Conservation (phyloP, 1,140 invertebrate genomes). For the Aleiodes sp. region DNA sequence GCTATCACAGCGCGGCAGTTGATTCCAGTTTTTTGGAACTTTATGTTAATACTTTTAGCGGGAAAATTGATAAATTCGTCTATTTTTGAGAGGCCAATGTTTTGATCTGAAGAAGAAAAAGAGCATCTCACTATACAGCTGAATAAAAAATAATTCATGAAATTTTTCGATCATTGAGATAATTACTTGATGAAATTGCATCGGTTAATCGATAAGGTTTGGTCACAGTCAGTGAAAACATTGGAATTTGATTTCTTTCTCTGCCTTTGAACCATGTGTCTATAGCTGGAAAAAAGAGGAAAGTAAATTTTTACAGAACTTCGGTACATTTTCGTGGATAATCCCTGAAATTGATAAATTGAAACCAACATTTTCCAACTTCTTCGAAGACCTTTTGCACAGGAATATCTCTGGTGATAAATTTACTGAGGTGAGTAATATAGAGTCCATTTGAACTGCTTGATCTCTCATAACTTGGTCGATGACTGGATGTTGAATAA, state of each 20-base stretch:
- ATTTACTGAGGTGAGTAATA: slow-evolving; percentile 51
- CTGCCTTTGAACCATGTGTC: slow-evolving; percentile 49
- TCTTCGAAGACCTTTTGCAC: slow-evolving; percentile 54
- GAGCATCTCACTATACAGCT: no score
- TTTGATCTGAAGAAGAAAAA: no score
- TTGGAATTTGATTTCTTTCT: slow-evolving; percentile 55
- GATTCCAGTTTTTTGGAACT: slow-evolving; percentile 44
- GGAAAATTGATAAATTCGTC: slow-evolving; percentile 43
- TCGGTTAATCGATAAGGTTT: slow-evolving; percentile 53
- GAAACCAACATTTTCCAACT: slow-evolving; percentile 52
- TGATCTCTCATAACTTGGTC: slow-evolving; percentile 51
- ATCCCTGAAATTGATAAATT: no score
- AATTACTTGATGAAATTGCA: slow-evolving; percentile 45
- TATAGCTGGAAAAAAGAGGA: slow-evolving; percentile 44
- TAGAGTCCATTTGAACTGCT: slow-evolving; percentile 51
- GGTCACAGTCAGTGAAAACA: slow-evolving; percentile 51
- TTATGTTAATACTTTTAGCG: slow-evolving; percentile 39
- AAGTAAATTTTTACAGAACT: no score
- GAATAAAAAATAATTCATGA: no score
- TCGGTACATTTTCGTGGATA: no score
- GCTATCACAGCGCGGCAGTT: slow-evolving; percentile 40
- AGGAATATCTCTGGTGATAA: slow-evolving; percentile 49
- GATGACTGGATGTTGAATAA: slow-evolving; percentile 55
- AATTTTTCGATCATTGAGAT: no score
- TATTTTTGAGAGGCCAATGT: slow-evolving; percentile 42